Base-by-base conservation (phyloP, 1,140 invertebrate species). In the Drosophila busckii region DNA sequence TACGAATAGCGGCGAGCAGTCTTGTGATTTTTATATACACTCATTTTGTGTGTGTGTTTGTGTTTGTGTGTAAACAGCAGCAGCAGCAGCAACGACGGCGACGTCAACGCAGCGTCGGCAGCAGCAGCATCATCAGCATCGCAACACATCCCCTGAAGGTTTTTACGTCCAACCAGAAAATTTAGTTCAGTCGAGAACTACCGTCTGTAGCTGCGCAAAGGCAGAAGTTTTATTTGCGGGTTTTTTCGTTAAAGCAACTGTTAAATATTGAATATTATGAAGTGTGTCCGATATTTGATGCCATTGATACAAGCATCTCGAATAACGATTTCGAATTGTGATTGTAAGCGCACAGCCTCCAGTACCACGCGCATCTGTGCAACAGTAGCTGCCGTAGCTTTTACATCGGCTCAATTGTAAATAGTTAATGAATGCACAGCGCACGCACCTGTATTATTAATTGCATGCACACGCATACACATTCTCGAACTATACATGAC, bases 111-210 rank as follows among this genome's bases (percentile, higher is more conserved):
- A 46, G 54, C 50, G 28, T 44, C 62, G 25, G 37, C 59, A 35
- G 44, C 54, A 44, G 26, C 62, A 31, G 41, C 55, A 71, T 65
- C 69, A 48, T 25, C 69, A 73, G 60, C 70, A 76, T 54, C 73
- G 73, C 50, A 46, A 45, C 20, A 82, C 70, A 85, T 86, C 84
- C 84, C 84, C 84, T 65, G 70, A 78, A 85, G 84, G 84, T 86
- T 59, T 85, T 85, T 84, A 70, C 59, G 84, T 76, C 84, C 84
- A 86, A 85, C 73, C 76, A 84, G 84, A 86, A 86, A 86, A 85
- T 84, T 70, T 67, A 75, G 84, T 85, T 86, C 84, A 86, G 78
- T 86, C 78, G 84, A 85, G 80, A 86, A 86, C 73, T 85, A 85
- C 84, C 70, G 73, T 85, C 83, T 85, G 78, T 86, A 73, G 70